Conservation (phyloP, 1,140 invertebrate species). For the Lineus longissimus region DNA sequence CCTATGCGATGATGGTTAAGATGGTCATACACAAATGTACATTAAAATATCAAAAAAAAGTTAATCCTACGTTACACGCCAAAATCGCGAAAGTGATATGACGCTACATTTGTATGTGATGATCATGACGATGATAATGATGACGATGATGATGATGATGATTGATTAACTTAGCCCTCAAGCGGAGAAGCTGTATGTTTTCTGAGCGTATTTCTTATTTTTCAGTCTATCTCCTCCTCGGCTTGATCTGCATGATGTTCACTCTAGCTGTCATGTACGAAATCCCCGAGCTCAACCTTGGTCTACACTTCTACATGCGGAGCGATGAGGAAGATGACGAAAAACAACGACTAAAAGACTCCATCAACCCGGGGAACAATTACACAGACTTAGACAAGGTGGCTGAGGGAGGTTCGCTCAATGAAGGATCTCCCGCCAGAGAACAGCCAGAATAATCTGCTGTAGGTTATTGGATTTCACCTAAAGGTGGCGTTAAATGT, state of each 20-base stretch:
- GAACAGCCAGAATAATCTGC: too few species aligned
- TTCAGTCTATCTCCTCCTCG: slow-evolving; percentile 72
- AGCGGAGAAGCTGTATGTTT: not conserved
- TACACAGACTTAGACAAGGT: not conserved
- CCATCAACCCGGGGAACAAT: not conserved
- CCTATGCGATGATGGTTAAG: too few species aligned
- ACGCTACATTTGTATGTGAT: too few species aligned
- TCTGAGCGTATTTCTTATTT: slow-evolving; percentile 22
- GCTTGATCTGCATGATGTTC: slow-evolving; percentile 78
- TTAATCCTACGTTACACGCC: too few species aligned
- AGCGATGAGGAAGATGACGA: slow-evolving; percentile 60
- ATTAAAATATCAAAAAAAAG: too few species aligned
- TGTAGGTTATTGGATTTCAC: too few species aligned
- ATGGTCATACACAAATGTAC: too few species aligned
- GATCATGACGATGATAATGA: too few species aligned
- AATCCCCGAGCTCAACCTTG: slow-evolving; percentile 80
- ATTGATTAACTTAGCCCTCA: not conserved
- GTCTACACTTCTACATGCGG: slow-evolving; percentile 69
- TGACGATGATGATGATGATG: not conserved
- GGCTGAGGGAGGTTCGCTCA: too few species aligned
- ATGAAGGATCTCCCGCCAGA: too few species aligned
- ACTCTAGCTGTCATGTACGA: slow-evolving; percentile 78
- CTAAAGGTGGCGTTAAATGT: too few species aligned
- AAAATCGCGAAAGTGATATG: too few species aligned
- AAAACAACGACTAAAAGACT: slow-evolving; percentile 24